Base-by-base conservation (phyloP, 1,140 invertebrate genomes). In the Leucophenga varia region DNA sequence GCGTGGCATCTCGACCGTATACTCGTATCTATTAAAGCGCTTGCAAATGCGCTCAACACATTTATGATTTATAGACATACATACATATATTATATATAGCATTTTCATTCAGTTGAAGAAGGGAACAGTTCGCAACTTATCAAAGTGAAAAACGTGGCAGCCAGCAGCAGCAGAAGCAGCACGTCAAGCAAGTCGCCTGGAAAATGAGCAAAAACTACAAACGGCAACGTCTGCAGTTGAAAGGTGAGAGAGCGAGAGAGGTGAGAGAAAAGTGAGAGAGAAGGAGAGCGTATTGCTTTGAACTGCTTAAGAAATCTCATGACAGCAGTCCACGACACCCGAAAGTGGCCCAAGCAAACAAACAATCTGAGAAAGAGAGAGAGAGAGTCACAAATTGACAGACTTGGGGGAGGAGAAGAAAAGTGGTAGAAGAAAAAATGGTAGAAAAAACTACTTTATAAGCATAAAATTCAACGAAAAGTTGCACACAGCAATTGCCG, bases 301-400 rank as follows among this genome's bases (percentile, higher is more conserved):
- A 59, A 50, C 47, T 52, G 43, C 48, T 49, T 46, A 53, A 49
- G 18, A 51, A 65, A 61, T 65, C 55, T 52, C 31, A 37, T 49
- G 55, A 65, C 55, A 61, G 60, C 34, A 46, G 9, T n/a, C n/a
- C n/a, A n/a, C n/a, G 16, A 12, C 30, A 35, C 41, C 21, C 12
- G 45, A 39, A 45, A 40, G 25, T 31, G 35, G 41, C 21, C 21
- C 35, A 16, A 36, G 58, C 49, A 51, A 36, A 43, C 34, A 54
- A 42, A 59, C 50, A 64, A 60, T 48, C 57, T 57, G n/a, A 30
- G 36, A 17, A 10, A 52, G 35, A 32, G 39, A n/a, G n/a, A n/a
- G n/a, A n/a, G n/a, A n/a, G n/a, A 67, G 47, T 58, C 61, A n/a
- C n/a, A n/a, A n/a, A 64, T 61, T 59, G 55, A 57, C 53, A 54